phyloP scores from a whole-genome alignment of 2,113 vertebrate species.

The Trichechus manatus region DNA sequence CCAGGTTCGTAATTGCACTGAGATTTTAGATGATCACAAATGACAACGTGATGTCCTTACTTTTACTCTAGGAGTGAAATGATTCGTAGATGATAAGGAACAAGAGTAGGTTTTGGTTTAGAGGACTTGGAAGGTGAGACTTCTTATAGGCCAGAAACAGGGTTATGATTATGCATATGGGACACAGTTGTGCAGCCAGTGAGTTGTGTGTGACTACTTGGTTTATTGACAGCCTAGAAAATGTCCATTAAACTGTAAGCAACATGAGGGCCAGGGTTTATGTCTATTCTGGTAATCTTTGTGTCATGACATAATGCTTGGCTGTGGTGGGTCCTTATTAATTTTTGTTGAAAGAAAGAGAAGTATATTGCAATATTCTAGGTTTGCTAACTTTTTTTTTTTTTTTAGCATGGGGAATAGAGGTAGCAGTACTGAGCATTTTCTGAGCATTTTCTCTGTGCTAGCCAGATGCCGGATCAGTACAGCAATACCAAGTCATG shows the following conservation, averaged over 20 bases:
- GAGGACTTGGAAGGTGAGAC: conserved; percentile 27
- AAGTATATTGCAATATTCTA: background rate
- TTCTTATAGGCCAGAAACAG: conserved; percentile 21
- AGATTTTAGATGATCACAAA: conserved; percentile 71
- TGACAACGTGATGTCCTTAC: conserved; percentile 57
- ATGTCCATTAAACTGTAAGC: background rate
- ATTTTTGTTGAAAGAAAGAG: conserved; percentile 27
- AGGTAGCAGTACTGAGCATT: background rate
- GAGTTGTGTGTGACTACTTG: conserved; percentile 46
- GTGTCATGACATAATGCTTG: background rate
- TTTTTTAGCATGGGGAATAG: conserved; percentile 5
- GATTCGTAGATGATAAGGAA: conserved; percentile 58
- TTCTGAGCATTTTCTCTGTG: conserved; percentile 10
- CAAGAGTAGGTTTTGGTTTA: conserved; percentile 42
- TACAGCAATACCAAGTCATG: background rate
- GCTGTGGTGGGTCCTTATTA: background rate
- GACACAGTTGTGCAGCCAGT: background rate
- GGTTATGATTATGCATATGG: conserved; percentile 16
- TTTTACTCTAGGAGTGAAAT: conserved; percentile 55
- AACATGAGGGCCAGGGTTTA: conserved; percentile 15
- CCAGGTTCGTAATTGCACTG: conserved; percentile 62
- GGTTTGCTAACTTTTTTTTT: background rate
- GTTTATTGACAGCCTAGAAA: conserved; percentile 48
- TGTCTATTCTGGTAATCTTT: conserved; percentile 31
- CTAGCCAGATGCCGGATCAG: background rate